These are phyloP conservation scores for Progne subis DNA, from an alignment of 2,113 vertebrate species.

Conservation along the genomic window DNA sequence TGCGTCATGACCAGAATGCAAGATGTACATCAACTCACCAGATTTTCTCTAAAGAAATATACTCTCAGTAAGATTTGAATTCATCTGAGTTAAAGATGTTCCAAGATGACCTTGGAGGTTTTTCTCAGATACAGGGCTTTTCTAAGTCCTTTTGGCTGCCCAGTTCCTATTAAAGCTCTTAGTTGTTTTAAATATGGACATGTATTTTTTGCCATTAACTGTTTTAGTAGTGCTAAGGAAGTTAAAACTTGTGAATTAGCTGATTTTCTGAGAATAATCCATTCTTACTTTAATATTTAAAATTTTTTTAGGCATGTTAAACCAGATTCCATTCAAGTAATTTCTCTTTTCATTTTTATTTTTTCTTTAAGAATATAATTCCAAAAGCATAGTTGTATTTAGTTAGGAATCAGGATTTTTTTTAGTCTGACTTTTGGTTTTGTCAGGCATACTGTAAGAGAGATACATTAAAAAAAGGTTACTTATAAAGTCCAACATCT, in stretches of 20 bases:
- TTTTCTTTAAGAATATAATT: neutral
- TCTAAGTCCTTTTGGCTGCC: neutral
- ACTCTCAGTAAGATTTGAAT: neutral
- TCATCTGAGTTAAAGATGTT: neutral
- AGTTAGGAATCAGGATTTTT: neutral
- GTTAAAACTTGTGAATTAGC: neutral
- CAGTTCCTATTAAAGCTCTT: neutral
- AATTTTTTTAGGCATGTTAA: neutral
- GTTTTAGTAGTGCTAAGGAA: neutral
- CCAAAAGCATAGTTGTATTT: neutral
- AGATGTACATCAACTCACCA: neutral
- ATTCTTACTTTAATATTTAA: neutral
- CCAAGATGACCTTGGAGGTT: neutral
- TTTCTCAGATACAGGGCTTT: neutral
- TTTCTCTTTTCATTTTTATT: neutral
- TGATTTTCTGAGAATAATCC: neutral
- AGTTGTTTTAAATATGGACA: neutral
- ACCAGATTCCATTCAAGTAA: neutral
- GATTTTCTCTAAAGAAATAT: neutral
- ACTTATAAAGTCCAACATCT: neutral
- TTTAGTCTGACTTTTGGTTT: neutral
- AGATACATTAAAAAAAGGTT: neutral
- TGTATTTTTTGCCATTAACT: neutral
- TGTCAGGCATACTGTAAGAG: neutral
- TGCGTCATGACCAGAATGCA: neutral